Conservation (phyloP, 2,888 invertebrate species). For the Kryphioiulus occultus region DNA sequence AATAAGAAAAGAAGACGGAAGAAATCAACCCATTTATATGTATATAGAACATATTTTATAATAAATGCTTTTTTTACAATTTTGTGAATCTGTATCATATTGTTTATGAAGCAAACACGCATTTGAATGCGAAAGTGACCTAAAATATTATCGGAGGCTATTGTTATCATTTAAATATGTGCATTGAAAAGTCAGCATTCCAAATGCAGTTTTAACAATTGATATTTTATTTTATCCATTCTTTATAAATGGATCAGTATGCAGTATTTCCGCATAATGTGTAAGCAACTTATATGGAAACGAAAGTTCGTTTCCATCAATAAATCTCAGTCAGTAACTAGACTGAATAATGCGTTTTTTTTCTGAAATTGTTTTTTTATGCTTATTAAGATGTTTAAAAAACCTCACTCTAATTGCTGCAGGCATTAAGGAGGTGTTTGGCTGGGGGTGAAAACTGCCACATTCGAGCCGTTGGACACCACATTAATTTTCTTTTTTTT, state of each 20-base stretch:
- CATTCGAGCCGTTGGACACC: conserved; percentile 39
- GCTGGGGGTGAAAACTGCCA: conserved; percentile 17
- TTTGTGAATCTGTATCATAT: neutral
- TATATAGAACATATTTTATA: conserved; percentile 37
- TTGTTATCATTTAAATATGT: conserved; percentile 18
- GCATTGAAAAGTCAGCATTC: neutral
- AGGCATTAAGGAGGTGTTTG: neutral
- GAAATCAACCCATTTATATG: neutral
- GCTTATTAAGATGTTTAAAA: neutral
- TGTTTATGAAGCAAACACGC: neutral
- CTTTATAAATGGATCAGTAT: neutral
- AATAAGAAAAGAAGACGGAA: neutral
- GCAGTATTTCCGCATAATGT: neutral
- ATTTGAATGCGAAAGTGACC: neutral
- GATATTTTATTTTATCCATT: neutral
- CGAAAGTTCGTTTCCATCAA: no score
- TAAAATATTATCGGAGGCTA: neutral
- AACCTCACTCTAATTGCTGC: neutral
- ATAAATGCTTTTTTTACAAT: neutral
- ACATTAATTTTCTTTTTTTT: neutral
- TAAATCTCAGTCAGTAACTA: no score
- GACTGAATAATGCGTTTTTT: no score
- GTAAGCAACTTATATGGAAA: no score
- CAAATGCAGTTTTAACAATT: neutral
- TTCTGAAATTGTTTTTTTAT: neutral